These are phyloP conservation scores for Montipora cactus DNA, from an alignment of 64 coral and sea anemone species.

Conservation along the genomic window DNA sequence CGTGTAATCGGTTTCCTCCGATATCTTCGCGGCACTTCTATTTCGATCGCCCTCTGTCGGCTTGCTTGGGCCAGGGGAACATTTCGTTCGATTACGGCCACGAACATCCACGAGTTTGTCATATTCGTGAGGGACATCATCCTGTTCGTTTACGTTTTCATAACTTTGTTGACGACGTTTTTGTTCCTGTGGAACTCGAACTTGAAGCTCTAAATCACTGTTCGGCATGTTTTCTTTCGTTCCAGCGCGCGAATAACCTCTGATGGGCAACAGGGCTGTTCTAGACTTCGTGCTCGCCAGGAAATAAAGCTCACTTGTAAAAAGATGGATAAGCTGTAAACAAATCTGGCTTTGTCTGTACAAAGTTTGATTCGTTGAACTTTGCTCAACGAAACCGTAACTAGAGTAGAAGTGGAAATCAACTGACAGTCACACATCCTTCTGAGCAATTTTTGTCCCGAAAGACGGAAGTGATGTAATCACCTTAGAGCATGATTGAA, in stretches of 20 bases:
- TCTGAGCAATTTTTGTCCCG: neutral
- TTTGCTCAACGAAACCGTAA: neutral
- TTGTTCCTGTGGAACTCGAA: neutral
- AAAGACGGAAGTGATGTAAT: constrained; percentile 11
- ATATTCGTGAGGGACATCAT: neutral
- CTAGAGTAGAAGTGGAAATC: neutral
- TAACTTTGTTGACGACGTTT: neutral
- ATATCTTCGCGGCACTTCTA: neutral
- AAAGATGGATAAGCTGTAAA: neutral
- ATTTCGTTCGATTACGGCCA: neutral
- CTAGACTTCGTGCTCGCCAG: neutral
- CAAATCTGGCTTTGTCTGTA: neutral
- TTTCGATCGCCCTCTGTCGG: neutral
- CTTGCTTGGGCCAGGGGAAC: neutral
- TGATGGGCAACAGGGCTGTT: neutral
- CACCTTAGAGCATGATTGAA: neutral
- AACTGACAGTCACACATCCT: neutral
- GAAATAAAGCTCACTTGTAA: neutral
- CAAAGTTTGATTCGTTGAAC: neutral
- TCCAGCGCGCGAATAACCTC: neutral
- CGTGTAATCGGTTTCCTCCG: neutral
- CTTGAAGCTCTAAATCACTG: neutral
- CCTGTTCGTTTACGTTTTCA: neutral
- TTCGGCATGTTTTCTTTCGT: neutral
- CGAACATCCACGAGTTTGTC: neutral